A percentile compares a stretch with the other conserved stretches of the same genome.
These are phyloP conservation scores for Tragulus kanchil DNA, from an alignment of 2,113 vertebrate genomes.

Conservation along the genomic window DNA sequence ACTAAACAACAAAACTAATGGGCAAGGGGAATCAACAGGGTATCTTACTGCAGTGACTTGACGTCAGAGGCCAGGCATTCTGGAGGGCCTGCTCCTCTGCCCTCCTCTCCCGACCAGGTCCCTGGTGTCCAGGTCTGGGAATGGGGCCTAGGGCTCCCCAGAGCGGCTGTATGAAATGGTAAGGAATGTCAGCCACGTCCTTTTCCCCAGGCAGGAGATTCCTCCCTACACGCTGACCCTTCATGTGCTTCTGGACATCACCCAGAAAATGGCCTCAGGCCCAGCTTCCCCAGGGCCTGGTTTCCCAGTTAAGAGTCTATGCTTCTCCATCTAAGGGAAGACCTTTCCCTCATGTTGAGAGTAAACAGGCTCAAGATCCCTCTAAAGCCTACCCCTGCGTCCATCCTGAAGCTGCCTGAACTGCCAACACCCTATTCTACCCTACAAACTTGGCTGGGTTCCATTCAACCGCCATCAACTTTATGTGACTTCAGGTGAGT, in stretches of 20 bases:
- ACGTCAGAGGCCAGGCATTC: not conserved
- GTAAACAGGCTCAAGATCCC: not conserved
- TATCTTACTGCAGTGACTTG: not conserved
- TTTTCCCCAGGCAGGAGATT: conserved; percentile 76
- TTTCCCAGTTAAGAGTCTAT: not conserved
- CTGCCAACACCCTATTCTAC: not conserved
- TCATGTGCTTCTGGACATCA: conserved; percentile 56
- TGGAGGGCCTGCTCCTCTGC: not conserved
- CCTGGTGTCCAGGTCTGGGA: conserved; percentile 61
- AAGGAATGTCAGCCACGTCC: conserved; percentile 87
- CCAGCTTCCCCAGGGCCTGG: not conserved
- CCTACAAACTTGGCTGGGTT: not conserved
- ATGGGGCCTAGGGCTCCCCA: conserved; percentile 69
- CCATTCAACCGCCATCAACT: not conserved
- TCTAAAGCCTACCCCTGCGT: not conserved
- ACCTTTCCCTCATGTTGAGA: not conserved
- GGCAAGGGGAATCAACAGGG: not conserved
- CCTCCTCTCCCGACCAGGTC: conserved; percentile 47
- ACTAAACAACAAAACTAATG: not conserved
- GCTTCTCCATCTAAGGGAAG: not conserved
- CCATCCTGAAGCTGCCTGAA: not conserved
- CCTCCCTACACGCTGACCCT: conserved; percentile 71
- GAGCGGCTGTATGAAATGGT: conserved; percentile 76
- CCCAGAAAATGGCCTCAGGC: conserved; percentile 71
- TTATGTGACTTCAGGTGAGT: not conserved